Percentiles rank a stretch among this genome's conserved stretches.
These are phyloP conservation scores for Cephalopachus bancanus DNA, from an alignment of 2,797 vertebrate species.

Conservation along the genomic window DNA sequence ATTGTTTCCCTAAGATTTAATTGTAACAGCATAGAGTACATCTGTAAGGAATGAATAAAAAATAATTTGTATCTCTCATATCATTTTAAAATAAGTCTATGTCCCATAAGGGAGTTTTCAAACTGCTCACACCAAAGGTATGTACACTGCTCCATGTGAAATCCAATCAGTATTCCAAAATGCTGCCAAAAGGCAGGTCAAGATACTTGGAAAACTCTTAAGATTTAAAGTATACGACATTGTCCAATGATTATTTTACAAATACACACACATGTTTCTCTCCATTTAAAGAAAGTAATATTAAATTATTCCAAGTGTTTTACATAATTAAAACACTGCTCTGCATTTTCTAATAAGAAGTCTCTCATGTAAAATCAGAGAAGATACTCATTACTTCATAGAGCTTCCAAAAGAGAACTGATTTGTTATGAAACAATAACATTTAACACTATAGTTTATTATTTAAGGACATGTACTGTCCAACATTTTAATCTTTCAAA, in stretches of 20 bases:
- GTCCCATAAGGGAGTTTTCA: conserved; percentile 80
- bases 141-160: conserved; percentile 72
- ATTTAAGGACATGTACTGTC: background rate
- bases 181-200: conserved; percentile 80
- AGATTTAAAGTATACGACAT: conserved; percentile 68
- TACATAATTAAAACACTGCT: background rate
- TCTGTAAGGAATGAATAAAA: conserved; percentile 66
- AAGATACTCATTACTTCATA: background rate
- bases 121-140: conserved; percentile 81
- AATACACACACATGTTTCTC: background rate
- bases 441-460: background rate
- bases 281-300: background rate
- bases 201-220: conserved; percentile 54
- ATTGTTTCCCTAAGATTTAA: conserved; percentile 59
- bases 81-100: conserved; percentile 68
- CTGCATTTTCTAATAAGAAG: conserved; percentile 37
- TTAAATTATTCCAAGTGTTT: conserved; percentile 11
- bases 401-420: background rate
- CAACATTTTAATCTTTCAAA: background rate
- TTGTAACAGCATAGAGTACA: conserved; percentile 37
- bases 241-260: background rate
- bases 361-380: background rate
- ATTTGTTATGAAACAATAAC: background rate
- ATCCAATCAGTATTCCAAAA: conserved; percentile 68
- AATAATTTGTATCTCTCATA: conserved; percentile 63